phyloP scores from a whole-genome alignment of 2,888 invertebrate genomes.

The Xestia sexstrigata region DNA sequence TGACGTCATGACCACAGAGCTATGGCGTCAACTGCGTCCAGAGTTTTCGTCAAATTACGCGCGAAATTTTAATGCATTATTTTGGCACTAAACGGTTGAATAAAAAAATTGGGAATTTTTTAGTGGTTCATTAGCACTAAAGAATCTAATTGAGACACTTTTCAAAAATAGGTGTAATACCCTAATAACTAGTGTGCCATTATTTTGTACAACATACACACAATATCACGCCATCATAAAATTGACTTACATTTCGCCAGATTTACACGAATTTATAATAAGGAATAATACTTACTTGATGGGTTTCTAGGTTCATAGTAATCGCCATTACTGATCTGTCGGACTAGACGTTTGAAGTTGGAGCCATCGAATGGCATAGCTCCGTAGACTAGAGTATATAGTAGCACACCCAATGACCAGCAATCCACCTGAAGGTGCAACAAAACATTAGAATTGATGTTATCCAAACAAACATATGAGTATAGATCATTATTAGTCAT shows the following conservation, averaged over 20 bases:
- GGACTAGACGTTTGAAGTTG: constrained; percentile 98
- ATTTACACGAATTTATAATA: background rate
- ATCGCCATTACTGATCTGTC: constrained; percentile 99
- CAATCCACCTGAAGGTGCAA: constrained; percentile 91
- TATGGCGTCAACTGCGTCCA: too few species aligned
- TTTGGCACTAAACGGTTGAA: too few species aligned
- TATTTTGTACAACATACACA: background rate
- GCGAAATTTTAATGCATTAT: too few species aligned
- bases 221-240: background rate
- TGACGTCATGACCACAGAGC: too few species aligned
- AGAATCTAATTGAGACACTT: too few species aligned
- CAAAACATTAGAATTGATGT: background rate
- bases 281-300: constrained; percentile 92
- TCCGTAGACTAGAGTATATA: constrained; percentile 99
- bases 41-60: too few species aligned
- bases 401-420: constrained; percentile 98
- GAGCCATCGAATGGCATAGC: constrained; percentile 99
- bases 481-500: background rate
- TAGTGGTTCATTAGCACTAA: too few species aligned
- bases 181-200: background rate
- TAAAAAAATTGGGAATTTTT: too few species aligned
- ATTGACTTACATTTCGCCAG: background rate
- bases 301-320: constrained; percentile 99
- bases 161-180: too few species aligned
- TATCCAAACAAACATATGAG: background rate